Evolutionary conservation across 2,888 invertebrate genomes (phyloP), one percentile per base, ranked within the genome.

Genomic region (Oscheius sp.): DNA sequence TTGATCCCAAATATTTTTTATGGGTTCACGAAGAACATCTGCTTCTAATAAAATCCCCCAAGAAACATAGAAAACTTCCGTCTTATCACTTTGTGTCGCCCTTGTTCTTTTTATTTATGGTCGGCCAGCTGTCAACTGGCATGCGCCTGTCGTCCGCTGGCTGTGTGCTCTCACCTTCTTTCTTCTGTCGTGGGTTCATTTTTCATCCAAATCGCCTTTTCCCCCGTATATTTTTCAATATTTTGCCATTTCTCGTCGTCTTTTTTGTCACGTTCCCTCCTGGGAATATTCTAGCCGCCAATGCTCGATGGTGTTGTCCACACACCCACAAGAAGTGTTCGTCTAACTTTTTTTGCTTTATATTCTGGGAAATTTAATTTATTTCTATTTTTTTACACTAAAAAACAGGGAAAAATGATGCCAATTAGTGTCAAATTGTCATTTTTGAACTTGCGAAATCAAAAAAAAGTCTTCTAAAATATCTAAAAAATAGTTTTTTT

Each of bases 71-170:
- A 5, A 7, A 7, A 29, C 59, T 41, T 41, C 21, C 61, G 43
- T 61, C 61, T 61, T 61, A 41, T 61, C 45, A 61, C 21, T 58
- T n/a, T n/a, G n/a, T n/a, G n/a, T n/a, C n/a, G n/a, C 29, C 25
- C 43, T 61, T 61, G 61, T 61, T 61, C 61, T 61, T 61, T 61
- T 61, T 61, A 61, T 61, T 61, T 61, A 61, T 61, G 61, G 61
- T 61, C 43, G 43, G n/a, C 16, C 43, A n/a, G 41, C 43, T 61
- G 43, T 43, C 41, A 41, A 12, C 61, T 25, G 18, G 43, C 23
- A 25, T 3, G 23, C 61, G 61, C 61, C 61, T 61, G 61, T 61
- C 41, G 61, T 43, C 61, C 35, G 61, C 61, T 61, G 61, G 29
- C 41, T 41, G n/a, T 43, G 61, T 21, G 35, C 35, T 35, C 35